A percentile compares a stretch with the other conserved stretches of the same genome.
These are phyloP conservation scores for Conopomorpha cramerella DNA, from an alignment of 1,140 invertebrate species.

Conservation along the genomic window DNA sequence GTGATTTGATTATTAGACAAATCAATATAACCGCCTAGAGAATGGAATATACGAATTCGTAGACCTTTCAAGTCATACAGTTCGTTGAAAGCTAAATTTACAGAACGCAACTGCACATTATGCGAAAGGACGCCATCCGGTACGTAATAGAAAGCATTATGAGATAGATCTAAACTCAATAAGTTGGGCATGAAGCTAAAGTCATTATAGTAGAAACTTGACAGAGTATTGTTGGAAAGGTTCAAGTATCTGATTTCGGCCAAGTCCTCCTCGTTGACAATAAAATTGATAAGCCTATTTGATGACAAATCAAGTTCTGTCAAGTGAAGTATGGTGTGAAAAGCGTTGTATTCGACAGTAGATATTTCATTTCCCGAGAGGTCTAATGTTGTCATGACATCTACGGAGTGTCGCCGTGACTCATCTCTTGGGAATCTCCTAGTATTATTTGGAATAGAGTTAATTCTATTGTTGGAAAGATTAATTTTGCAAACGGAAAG, in stretches of 20 bases:
- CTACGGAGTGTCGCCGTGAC: background rate
- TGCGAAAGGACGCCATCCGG: slow-evolving; percentile 24
- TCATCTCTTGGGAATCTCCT: slow-evolving; percentile 10
- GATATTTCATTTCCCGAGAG: slow-evolving; percentile 31
- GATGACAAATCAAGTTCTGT: slow-evolving; percentile 27
- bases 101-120: slow-evolving; percentile 19
- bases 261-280: slow-evolving; percentile 25
- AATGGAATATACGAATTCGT: slow-evolving; percentile 27
- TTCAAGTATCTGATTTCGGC: slow-evolving; percentile 28
- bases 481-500: slow-evolving; percentile 30
- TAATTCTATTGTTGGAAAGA: slow-evolving; percentile 31
- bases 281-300: slow-evolving; percentile 28
- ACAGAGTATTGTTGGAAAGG: slow-evolving; percentile 31
- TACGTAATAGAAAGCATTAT: slow-evolving; percentile 28
- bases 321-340: slow-evolving; percentile 22
- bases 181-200: slow-evolving; percentile 32
- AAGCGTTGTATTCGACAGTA: slow-evolving; percentile 31
- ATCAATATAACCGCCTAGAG: slow-evolving; percentile 29
- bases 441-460: slow-evolving; percentile 20
- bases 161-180: slow-evolving; percentile 36
- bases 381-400: slow-evolving; percentile 27
- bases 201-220: slow-evolving; percentile 22
- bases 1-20: slow-evolving; percentile 33
- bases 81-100: slow-evolving; percentile 33
- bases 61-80: slow-evolving; percentile 21